phyloP scores from a whole-genome alignment of 1,140 invertebrate species.

The Andricus grossulariae region DNA sequence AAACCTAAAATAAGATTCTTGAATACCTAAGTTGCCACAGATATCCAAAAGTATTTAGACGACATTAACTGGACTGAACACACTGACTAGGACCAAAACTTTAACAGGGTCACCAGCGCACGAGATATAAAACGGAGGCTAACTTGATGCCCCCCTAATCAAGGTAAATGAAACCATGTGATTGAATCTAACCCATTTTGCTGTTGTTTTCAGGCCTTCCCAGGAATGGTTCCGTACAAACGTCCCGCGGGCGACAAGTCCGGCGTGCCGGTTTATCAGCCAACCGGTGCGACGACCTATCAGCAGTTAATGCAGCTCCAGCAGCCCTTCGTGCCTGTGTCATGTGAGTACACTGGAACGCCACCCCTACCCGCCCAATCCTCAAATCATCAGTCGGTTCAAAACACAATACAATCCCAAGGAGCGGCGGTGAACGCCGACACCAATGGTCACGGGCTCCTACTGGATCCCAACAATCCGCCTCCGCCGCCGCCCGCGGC shows the following conservation, averaged over 20 bases:
- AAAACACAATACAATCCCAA: slow-evolving; percentile 69
- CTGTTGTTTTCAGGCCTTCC: slow-evolving; percentile 86
- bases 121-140: slow-evolving; percentile 29
- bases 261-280: slow-evolving; percentile 96
- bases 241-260: slow-evolving; percentile 96
- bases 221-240: slow-evolving; percentile 95
- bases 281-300: slow-evolving; percentile 88
- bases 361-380: slow-evolving; percentile 79
- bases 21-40: too few relatives aligned
- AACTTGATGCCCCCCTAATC: not conserved
- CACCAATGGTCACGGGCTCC: slow-evolving; percentile 73
- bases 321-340: slow-evolving; percentile 94
- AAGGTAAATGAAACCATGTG: not conserved
- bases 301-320: slow-evolving; percentile 96
- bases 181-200: slow-evolving; percentile 40
- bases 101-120: slow-evolving; percentile 32
- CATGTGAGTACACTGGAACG: slow-evolving; percentile 92
- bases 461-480: slow-evolving; percentile 77
- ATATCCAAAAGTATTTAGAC: too few relatives aligned
- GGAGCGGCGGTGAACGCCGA: slow-evolving; percentile 62
- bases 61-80: slow-evolving; percentile 20
- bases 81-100: slow-evolving; percentile 33
- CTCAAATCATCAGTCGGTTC: slow-evolving; percentile 73
- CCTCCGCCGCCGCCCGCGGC: slow-evolving; percentile 68
- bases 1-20: not conserved